Percentiles rank a stretch among this genome's conserved stretches.
Evolutionary conservation across 2,113 vertebrate species (phyloP).

Genomic region (Brachyhypopomus gauderio): DNA sequence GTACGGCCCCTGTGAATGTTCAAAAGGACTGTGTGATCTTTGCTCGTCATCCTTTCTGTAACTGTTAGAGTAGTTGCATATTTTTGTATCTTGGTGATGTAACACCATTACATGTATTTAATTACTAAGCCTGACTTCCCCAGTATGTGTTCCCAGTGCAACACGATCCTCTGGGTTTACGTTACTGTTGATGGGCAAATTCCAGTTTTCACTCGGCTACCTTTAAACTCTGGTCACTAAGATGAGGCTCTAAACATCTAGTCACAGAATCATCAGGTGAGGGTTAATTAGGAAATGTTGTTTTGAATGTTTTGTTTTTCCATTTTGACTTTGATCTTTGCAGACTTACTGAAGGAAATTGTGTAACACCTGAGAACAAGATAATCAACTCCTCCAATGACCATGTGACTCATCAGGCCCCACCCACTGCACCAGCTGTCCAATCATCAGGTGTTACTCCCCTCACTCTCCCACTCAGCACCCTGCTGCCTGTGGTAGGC

Average conservation of each 20-base stretch:
- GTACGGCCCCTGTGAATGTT: too few species aligned
- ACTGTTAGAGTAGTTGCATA: too few species aligned
- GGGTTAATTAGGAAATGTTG: not conserved
- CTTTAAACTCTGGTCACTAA: slow-evolving; percentile 42
- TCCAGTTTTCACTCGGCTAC: slow-evolving; percentile 25
- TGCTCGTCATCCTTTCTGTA: too few species aligned
- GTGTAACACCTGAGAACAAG: slow-evolving; percentile 20
- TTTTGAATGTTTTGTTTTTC: not conserved
- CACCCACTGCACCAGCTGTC: slow-evolving; percentile 31
- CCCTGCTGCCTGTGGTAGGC: too few species aligned
- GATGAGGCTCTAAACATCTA: slow-evolving; percentile 55
- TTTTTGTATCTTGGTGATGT: too few species aligned
- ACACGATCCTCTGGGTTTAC: slow-evolving; percentile 35
- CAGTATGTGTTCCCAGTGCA: too few species aligned
- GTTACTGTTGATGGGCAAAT: slow-evolving; percentile 14
- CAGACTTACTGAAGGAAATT: not conserved
- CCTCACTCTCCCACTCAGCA: not conserved
- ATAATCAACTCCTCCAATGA: slow-evolving; percentile 31
- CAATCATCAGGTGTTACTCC: not conserved
- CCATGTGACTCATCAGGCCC: slow-evolving; percentile 14
- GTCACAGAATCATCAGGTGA: not conserved
- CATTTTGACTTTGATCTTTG: too few species aligned
- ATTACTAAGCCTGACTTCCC: too few species aligned
- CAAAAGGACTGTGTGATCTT: too few species aligned
- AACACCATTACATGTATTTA: too few species aligned